These are phyloP conservation scores for Phalacrocorax carbo DNA, from an alignment of 2,113 vertebrate genomes.

Conservation along the genomic window DNA sequence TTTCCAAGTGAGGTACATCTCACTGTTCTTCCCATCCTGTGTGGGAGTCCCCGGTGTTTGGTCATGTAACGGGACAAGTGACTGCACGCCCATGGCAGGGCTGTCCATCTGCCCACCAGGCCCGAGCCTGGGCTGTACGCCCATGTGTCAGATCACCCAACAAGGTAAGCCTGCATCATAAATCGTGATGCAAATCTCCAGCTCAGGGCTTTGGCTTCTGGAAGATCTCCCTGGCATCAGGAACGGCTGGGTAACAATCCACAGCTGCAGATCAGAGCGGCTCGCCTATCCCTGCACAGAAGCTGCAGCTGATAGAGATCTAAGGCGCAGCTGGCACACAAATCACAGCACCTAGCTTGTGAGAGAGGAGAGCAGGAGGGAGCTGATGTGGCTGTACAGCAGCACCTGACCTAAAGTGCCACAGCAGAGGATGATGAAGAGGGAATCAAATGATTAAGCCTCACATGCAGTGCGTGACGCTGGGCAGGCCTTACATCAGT, in stretches of 20 bases:
- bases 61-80: background rate
- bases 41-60: background rate
- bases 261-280: background rate
- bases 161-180: background rate
- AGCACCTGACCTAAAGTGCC: background rate
- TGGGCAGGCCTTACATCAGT: background rate
- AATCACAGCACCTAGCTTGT: background rate
- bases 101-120: background rate
- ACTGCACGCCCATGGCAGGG: background rate
- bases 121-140: accelerated
- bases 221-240: background rate
- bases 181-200: background rate
- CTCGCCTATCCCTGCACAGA: background rate
- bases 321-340: background rate
- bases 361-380: background rate
- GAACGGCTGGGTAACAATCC: background rate
- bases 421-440: background rate
- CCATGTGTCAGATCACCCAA: background rate
- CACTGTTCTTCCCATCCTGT: background rate
- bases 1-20: background rate
- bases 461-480: background rate
- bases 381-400: background rate
- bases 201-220: background rate
- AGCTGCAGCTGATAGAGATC: background rate
- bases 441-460: background rate